A percentile compares a stretch with the other conserved stretches of the same genome.
Conservation (phyloP, 2,888 invertebrate species). For the Tupiocoris notatus region DNA sequence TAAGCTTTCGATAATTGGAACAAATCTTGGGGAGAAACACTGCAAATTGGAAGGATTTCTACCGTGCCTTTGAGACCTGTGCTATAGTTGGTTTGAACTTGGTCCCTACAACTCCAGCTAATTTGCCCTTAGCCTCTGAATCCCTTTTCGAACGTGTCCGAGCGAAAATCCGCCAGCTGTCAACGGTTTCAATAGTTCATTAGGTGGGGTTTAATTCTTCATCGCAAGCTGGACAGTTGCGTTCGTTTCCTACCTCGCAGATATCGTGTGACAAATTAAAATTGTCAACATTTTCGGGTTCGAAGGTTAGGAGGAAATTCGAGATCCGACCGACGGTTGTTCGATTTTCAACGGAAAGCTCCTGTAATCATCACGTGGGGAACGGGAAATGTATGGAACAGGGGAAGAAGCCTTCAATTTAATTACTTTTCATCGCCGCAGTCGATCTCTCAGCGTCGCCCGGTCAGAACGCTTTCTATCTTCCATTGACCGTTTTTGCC, state of each 20-base stretch:
- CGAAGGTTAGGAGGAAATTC: too few species aligned
- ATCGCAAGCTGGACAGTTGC: not conserved
- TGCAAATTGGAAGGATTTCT: not conserved
- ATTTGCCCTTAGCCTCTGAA: not conserved
- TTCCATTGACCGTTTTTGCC: not conserved
- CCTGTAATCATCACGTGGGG: not conserved
- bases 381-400: too few species aligned
- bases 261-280: conserved; percentile 33
- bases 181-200: conserved; percentile 24
- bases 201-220: conserved; percentile 18
- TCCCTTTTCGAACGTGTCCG: not conserved
- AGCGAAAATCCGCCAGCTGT: conserved; percentile 8
- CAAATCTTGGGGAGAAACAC: not conserved
- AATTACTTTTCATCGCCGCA: not conserved
- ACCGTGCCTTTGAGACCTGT: too few species aligned
- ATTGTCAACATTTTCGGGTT: not conserved
- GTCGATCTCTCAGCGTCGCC: too few species aligned
- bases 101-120: not conserved
- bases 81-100: too few species aligned
- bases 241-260: not conserved
- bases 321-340: not conserved
- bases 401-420: not conserved
- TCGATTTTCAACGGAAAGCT: too few species aligned
- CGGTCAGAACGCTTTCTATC: too few species aligned
- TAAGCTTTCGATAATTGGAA: too few species aligned